Conservation (phyloP, 2,797 vertebrate species). For the Urosaurus nigricauda region DNA sequence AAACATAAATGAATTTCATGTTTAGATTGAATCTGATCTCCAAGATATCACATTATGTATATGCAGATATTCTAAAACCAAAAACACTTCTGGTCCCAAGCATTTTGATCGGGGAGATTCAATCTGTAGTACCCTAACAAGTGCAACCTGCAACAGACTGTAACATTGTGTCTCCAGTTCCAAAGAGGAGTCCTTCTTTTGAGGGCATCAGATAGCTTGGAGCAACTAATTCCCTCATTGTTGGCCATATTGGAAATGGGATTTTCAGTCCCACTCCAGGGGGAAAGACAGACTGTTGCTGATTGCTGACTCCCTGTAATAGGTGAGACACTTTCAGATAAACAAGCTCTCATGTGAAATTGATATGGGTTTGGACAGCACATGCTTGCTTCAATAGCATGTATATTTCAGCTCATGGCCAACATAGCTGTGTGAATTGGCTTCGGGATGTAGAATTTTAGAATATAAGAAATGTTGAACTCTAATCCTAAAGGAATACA, state of each 20-base stretch:
- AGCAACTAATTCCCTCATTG: background rate
- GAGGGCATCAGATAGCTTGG: background rate
- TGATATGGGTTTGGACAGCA: background rate
- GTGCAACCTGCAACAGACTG: background rate
- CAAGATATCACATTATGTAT: too few relatives aligned
- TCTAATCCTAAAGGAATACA: accelerated
- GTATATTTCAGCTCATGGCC: background rate
- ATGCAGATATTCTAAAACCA: too few relatives aligned
- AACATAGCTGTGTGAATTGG: background rate
- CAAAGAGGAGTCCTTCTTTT: background rate
- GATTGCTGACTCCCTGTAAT: too few relatives aligned
- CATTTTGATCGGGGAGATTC: too few relatives aligned
- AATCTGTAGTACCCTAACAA: background rate
- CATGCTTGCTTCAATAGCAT: background rate
- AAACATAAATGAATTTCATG: too few relatives aligned
- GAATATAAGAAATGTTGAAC: background rate
- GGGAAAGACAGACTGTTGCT: too few relatives aligned
- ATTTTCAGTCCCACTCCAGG: background rate
- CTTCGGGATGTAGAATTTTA: background rate
- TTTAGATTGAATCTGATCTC: too few relatives aligned
- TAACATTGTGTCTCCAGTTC: background rate
- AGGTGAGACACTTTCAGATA: background rate
- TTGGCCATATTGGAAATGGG: background rate
- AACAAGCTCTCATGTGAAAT: background rate
- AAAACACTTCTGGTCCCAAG: too few relatives aligned